Percentiles rank a stretch among this genome's conserved stretches.
phyloP scores from a whole-genome alignment of 2,888 invertebrate species.

The Calliopum simillimum region DNA sequence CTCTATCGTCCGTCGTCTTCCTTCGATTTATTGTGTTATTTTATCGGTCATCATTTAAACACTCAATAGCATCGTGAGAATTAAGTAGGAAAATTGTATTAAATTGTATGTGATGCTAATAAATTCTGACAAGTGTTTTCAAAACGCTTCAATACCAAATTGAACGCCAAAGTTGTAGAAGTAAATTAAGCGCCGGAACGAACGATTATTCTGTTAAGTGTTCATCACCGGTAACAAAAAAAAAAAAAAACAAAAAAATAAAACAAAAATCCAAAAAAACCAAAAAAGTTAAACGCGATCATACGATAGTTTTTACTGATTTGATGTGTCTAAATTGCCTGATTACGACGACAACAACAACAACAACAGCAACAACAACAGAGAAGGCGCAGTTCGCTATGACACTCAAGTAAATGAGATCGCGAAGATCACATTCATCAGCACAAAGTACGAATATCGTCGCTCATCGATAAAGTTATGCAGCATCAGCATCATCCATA shows the following conservation, averaged over 20 bases:
- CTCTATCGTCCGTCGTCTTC: constrained; percentile 13
- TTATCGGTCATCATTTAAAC: too few species aligned
- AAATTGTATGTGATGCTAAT: too few species aligned
- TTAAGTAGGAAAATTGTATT: background rate
- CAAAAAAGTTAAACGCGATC: constrained; percentile 48
- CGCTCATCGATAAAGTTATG: too few species aligned
- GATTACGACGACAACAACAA: background rate
- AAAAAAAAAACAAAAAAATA: too few species aligned
- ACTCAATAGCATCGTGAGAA: background rate
- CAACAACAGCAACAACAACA: background rate
- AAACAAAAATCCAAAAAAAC: too few species aligned
- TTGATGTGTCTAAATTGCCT: constrained; percentile 31
- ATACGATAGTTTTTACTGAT: constrained; percentile 52
- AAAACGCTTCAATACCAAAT: too few species aligned
- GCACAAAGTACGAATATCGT: background rate
- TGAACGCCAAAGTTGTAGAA: too few species aligned
- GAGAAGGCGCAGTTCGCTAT: background rate
- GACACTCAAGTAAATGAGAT: constrained; percentile 4
- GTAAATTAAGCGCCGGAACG: too few species aligned
- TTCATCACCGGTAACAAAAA: too few species aligned
- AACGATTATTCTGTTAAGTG: background rate
- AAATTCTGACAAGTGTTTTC: too few species aligned
- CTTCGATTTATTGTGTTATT: background rate
- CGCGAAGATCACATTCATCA: constrained; percentile 11
- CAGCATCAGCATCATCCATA: too few species aligned